Base-by-base conservation (phyloP, 2,797 vertebrate genomes). In the Pyrocephalus nanus region DNA sequence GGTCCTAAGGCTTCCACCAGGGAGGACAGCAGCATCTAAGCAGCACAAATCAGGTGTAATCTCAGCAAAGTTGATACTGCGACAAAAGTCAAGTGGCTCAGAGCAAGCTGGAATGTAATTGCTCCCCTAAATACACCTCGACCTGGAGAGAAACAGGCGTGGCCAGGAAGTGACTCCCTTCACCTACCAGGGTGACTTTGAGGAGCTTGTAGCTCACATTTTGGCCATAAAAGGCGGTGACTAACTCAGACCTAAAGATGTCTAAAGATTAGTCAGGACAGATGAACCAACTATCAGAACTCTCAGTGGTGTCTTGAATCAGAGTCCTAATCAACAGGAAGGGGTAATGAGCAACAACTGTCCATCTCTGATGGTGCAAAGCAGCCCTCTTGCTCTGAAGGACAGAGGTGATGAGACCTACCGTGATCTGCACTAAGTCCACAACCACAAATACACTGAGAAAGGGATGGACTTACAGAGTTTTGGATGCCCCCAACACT, bases 361-460 rank as follows among this genome's bases (percentile, higher is more conserved):
- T 30, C 32, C 25, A 12, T 1, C 48, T 29, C 3, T 1, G 45
- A 27, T 2, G 32, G n/a, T 22, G n/a, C 38, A 45, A 65, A 11
- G 7, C 21, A 26, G 40, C 9, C n/a, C 60, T 51, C 65, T 20
- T 6, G 36, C 55, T 90, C 15, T 8, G 29, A 15, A 9, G 57
- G 5, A 6, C 12, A 3, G 47, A 43, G 25, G 14, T 0, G 2
- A 34, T 0, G 0, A 3, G 14, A 48, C 19, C 13, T 36, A 34
- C 29, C 20, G 1, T 0, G 4, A 25, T 5, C 55, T 6, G 45
- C 34, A 16, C 26, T 3, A 7, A 38, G 19, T 6, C 16, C 5
- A 15, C 36, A 20, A 1, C 16, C 8, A 11, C 36, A 80, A 6
- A 8, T 4, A 32, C 51, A 11, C 32, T 1, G 4, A 12, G 18